Evolutionary conservation across 2,888 invertebrate genomes (phyloP), one percentile per base, ranked within the genome.

Genomic region (Leucophora obtusa): DNA sequence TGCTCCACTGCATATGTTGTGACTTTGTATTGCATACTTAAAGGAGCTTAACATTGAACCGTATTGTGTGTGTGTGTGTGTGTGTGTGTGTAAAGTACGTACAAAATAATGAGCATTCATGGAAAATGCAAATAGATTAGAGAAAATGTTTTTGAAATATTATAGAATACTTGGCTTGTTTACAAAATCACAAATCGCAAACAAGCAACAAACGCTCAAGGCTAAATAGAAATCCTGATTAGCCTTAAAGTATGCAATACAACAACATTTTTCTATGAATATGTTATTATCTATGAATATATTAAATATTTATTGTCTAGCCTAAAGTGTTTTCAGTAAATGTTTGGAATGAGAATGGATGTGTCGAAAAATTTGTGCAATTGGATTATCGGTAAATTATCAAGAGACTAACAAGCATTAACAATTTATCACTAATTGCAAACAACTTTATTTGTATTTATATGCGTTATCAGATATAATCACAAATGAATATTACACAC

Each of bases 361-460:
- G 54, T 1, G 11, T 38, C 11, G 10, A 11, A 38, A 11, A 14
- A 38, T 1, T 14, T 38, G 59, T 28, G 28, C 59, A 77, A 51
- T 56, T 43, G 60, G 60, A 71, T 72, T 56, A 71, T 47, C 66
- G 72, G 35, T 54, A 54, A 71, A 77, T 77, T 72, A 77, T 66
- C 21, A 10, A 21, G 8, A 63, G 47, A 24, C 50, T 47, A 63
- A 51, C 51, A 51, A 54, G 38, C 73, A 63, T 63, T 15, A 66
- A 79, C 9, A 59, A 77, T 79, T 82, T 79, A 72, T 82, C 72
- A 77, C 77, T 77, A 74, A 76, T 76, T 79, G 66, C 59, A 62
- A 76, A 72, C 77, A 68, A 70, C 43, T 47, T n/a, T n/a, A 47
- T n/a, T n/a, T n/a, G n/a, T n/a, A 14, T n/a, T n/a, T n/a, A n/a